Base-by-base conservation (phyloP, 1,140 invertebrate genomes). In the Chymomyza costata region DNA sequence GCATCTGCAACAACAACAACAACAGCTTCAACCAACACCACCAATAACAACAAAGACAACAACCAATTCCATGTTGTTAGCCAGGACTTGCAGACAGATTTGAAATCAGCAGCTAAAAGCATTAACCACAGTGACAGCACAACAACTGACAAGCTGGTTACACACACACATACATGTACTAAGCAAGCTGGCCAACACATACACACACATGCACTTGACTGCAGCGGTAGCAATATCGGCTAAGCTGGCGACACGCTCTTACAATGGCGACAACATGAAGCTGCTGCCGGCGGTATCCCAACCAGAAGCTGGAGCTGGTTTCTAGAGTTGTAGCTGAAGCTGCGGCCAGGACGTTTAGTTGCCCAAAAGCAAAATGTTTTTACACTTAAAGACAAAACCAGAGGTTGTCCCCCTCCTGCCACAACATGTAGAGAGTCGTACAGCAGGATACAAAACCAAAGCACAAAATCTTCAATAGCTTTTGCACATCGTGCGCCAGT, bases 301-400 rank as follows among this genome's bases (percentile, higher is more conserved):
- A 44, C 11, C 1, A 39, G 56, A 21, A 44, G 28, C 10, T 32
- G n/a, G n/a, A n/a, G n/a, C n/a, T n/a, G n/a, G n/a, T n/a, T n/a
- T n/a, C n/a, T n/a, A n/a, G n/a, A n/a, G n/a, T n/a, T n/a, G n/a
- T n/a, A n/a, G 44, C 31, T 25, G 34, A 16, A 50, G 58, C 44
- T 25, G 13, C 19, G 18, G 68, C 53, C 50, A 38, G 61, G 52
- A 53, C 63, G 35, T 59, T 76, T 65, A 55, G 55, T 64, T 70
- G 50, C 54, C 73, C 73, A 53, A 78, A 71, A 78, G 73, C 76
- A 73, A 78, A 78, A 78, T 78, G 67, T 78, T 78, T 78, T 80
- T 78, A 80, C 73, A 78, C 73, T 78, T 80, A 71, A 78, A 78
- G 73, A 78, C 73, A 78, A 78, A 73, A 80, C 73, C 73, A 78